A percentile compares a stretch with the other conserved stretches of the same genome.
Evolutionary conservation across 2,797 vertebrate genomes (phyloP).

Genomic region (Parotocinclus haroldoi): DNA sequence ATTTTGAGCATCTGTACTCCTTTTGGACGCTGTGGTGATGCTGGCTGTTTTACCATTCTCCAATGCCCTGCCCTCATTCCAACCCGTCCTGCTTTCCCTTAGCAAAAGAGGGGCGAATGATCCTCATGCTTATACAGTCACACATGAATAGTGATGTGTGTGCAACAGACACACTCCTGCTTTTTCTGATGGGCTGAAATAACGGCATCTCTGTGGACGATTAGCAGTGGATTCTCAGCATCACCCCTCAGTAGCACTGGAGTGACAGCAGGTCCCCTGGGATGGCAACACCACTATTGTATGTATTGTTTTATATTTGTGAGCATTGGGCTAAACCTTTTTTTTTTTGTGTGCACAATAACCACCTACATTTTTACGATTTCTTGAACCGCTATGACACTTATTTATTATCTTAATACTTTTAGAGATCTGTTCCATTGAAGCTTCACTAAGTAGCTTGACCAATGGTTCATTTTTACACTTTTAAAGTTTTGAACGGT

Average conservation of each 20-base stretch:
- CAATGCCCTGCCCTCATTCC: constrained; percentile 25
- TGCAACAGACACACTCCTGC: constrained; percentile 2
- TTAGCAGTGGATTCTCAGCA: constrained; percentile 38
- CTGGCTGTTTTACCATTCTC: constrained; percentile 30
- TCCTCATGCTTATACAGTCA: not conserved
- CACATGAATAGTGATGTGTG: not conserved
- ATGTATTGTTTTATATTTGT: constrained; percentile 99
- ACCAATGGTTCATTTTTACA: constrained; percentile 62
- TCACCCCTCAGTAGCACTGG: constrained; percentile 36
- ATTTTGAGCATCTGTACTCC: constrained; percentile 74
- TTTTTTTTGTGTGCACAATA: constrained; percentile 82
- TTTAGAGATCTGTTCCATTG: constrained; percentile 78
- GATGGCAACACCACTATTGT: constrained; percentile 87
- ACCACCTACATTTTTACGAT: constrained; percentile 85
- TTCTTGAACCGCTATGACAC: constrained; percentile 75
- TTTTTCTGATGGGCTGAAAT: constrained; percentile 10
- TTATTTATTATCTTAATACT: constrained; percentile 98
- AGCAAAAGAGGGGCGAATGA: constrained; percentile 13
- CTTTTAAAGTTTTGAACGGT: constrained; percentile 40
- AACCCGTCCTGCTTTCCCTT: constrained; percentile 15
- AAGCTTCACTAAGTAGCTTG: constrained; percentile 74
- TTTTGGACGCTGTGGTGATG: constrained; percentile 52
- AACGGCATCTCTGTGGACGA: constrained; percentile 27
- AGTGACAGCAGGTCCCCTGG: constrained; percentile 49
- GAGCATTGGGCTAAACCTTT: constrained; percentile 90